Conservation (phyloP, 2,888 invertebrate species). For the Harmothoe impar region DNA sequence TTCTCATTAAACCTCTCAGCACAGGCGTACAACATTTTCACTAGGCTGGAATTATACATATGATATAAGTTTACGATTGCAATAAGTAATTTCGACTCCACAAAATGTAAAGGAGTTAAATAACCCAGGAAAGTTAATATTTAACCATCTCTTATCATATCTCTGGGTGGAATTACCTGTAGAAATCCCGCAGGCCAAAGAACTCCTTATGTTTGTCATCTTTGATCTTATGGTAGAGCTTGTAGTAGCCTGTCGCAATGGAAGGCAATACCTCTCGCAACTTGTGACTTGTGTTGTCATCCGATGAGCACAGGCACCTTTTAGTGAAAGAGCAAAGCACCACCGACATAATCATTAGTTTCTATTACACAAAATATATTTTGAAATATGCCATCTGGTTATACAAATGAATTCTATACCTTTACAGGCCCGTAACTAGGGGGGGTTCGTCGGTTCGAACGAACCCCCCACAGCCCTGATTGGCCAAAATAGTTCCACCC, state of each 20-base stretch:
- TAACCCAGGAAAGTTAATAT: background rate
- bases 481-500: too few relatives aligned
- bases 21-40: background rate
- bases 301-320: background rate
- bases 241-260: background rate
- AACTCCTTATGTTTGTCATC: background rate
- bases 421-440: too few relatives aligned
- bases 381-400: too few relatives aligned
- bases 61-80: background rate
- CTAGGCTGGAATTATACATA: background rate
- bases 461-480: too few relatives aligned
- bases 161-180: too few relatives aligned
- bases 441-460: too few relatives aligned
- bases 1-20: conserved; percentile 15
- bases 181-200: conserved; percentile 24
- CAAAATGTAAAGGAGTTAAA: background rate
- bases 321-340: background rate
- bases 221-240: background rate
- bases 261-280: background rate
- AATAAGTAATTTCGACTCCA: background rate
- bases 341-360: too few relatives aligned
- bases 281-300: background rate
- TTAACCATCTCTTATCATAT: background rate
- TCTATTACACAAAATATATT: too few relatives aligned
- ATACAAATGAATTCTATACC: too few relatives aligned